A percentile compares a stretch with the other conserved stretches of the same genome.
phyloP scores from a whole-genome alignment of 2,888 invertebrate species.

The Syritta pipiens region DNA sequence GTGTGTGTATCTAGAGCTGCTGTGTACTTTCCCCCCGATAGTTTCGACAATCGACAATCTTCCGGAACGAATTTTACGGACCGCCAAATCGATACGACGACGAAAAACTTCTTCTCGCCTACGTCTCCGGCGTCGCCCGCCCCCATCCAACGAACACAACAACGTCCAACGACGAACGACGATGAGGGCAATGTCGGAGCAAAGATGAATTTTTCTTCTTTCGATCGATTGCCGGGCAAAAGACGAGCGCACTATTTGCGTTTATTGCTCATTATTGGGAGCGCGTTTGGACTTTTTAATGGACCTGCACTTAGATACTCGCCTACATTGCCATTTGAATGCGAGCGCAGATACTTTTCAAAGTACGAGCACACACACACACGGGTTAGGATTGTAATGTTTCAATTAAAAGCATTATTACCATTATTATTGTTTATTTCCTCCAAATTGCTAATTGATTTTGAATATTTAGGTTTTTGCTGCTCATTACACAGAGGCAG shows the following conservation, averaged over 20 bases:
- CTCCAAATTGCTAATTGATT: constrained; percentile 69
- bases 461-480: constrained; percentile 64
- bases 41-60: constrained; percentile 32
- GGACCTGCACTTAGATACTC: constrained; percentile 63
- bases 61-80: constrained; percentile 29
- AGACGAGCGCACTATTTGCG: constrained; percentile 51
- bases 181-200: no score
- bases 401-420: constrained; percentile 69
- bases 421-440: constrained; percentile 68
- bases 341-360: constrained; percentile 50
- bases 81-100: constrained; percentile 14
- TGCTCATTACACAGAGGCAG: constrained; percentile 44
- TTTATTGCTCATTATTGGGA: constrained; percentile 65
- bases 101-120: constrained; percentile 2
- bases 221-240: constrained; percentile 48
- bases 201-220: constrained; percentile 34
- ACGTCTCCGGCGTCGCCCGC: no score
- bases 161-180: no score
- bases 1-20: no score
- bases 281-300: constrained; percentile 67
- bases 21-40: constrained; percentile 17
- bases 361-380: no score
- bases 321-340: constrained; percentile 33
- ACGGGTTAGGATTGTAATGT: constrained; percentile 48
- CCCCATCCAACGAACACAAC: no score